Evolutionary conservation across 2,113 vertebrate genomes (phyloP).

Genomic region (Aix galericulata): DNA sequence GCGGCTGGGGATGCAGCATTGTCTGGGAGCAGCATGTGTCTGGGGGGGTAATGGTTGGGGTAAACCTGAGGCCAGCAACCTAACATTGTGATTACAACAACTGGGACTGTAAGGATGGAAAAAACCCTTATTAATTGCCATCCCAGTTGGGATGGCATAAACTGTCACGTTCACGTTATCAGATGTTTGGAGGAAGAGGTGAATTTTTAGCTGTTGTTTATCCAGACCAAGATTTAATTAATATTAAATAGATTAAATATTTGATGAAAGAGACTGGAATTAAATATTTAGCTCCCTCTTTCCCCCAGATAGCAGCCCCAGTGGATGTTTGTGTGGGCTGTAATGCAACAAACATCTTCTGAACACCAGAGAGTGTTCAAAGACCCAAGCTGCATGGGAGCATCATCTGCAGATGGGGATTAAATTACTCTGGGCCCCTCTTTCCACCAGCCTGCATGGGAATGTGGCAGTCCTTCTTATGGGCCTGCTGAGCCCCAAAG

Average conservation of each 20-base stretch:
- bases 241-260: constrained; percentile 70
- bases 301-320: neutral
- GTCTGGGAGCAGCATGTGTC: neutral
- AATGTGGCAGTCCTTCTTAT: accelerated
- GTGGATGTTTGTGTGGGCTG: constrained; percentile 4
- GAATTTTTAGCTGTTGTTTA: constrained; percentile 48
- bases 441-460: neutral
- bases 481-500: neutral
- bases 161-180: neutral
- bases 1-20: neutral
- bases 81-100: neutral
- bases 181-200: constrained; percentile 18
- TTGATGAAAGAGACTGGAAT: constrained; percentile 60
- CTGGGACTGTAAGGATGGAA: neutral
- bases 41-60: neutral
- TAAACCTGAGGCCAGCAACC: neutral
- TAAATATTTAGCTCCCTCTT: constrained; percentile 60
- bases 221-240: constrained; percentile 57
- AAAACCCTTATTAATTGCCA: neutral
- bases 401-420: neutral
- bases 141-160: neutral
- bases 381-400: neutral
- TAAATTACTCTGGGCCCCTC: neutral
- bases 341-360: neutral
- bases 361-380: neutral